Base-by-base conservation (phyloP, 2,797 vertebrate genomes). In the Ambastaia sidthimunki region DNA sequence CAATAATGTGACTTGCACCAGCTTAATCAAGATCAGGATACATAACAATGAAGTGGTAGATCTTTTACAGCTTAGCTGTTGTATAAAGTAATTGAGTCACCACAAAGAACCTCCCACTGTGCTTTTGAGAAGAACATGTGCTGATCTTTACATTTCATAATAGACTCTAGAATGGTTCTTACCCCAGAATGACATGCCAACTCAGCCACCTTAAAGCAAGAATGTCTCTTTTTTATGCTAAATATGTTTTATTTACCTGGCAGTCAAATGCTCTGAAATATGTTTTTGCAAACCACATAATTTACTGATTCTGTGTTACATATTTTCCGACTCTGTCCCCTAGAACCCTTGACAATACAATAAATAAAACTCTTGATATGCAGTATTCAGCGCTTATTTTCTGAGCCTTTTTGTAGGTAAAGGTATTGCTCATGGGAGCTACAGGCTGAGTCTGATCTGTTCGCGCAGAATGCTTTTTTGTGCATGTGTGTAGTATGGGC, bases 301-400 rank as follows among this genome's bases (percentile, higher is more conserved):
- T 82, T 79, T 67, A 82, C 71, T 76, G 76, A 75, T 77, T 85
- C 77, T 37, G 73, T 57, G 69, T 82, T 65, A 77, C 59, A 78
- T 31, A 82, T 82, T n/a, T n/a, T 80, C 55, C 66, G 55, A 18
- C 68, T 78, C 37, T 79, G 80, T 70, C 63, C 65, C 65, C 74
- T 68, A 21, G 63, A 68, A 52, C 63, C 52, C 34, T 57, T 76
- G 74, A 76, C 52, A 68, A 59, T 68, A 68, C 74, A 76, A 59
- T 57, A 68, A 68, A 68, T 68, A 47, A 16, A 76, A 76, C 50
- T 68, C 74, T 68, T 47, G 52, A 76, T 68, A 31, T 68, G 63
- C 12, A 28, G 34, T 31, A 31, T 76, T 68, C 70, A 72, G 69
- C 78, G 65, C 67, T 72, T 81, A 76, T 67, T 75, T 54, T 54